A percentile compares a stretch with the other conserved stretches of the same genome.
Evolutionary conservation across 2,888 invertebrate species (phyloP).

Genomic region (Odontocerum albicorne): DNA sequence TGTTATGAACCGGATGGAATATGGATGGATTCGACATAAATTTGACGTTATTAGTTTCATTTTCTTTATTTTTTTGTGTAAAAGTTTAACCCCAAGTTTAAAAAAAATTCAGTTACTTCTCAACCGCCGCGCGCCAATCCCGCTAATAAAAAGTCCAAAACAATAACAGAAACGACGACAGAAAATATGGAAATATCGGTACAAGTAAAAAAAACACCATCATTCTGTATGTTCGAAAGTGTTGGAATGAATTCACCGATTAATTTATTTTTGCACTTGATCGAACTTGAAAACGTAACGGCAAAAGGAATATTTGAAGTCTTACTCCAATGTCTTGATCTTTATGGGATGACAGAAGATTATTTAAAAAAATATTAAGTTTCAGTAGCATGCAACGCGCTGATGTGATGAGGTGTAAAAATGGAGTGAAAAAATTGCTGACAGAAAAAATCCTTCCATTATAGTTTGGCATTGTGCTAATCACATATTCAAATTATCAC

Average conservation of each 20-base stretch:
- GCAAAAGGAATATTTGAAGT: constrained; percentile 1
- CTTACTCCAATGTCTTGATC: constrained; percentile 4
- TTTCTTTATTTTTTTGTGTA: too few species aligned
- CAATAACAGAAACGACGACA: too few species aligned
- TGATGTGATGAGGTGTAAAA: constrained; percentile 1
- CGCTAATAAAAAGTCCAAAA: too few species aligned
- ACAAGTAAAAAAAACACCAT: not conserved
- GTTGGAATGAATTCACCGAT: not conserved
- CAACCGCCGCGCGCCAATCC: too few species aligned
- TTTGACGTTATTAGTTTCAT: too few species aligned
- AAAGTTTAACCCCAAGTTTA: too few species aligned
- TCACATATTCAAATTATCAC: constrained; percentile 5
- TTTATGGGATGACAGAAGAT: too few species aligned
- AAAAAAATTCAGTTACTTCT: too few species aligned
- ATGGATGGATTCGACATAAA: too few species aligned
- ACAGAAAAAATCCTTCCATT: constrained; percentile 1
- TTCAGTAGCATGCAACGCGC: constrained; percentile 1
- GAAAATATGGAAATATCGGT: too few species aligned
- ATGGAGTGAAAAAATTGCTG: not conserved
- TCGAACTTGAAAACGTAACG: constrained; percentile 8
- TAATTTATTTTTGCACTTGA: constrained; percentile 6
- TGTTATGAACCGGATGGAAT: too few species aligned
- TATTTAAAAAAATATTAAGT: constrained; percentile 5
- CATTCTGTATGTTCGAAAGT: not conserved
- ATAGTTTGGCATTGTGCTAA: constrained; percentile 8